These are phyloP conservation scores for Eonycteris spelaea DNA, from an alignment of 2,113 vertebrate species.

Conservation along the genomic window DNA sequence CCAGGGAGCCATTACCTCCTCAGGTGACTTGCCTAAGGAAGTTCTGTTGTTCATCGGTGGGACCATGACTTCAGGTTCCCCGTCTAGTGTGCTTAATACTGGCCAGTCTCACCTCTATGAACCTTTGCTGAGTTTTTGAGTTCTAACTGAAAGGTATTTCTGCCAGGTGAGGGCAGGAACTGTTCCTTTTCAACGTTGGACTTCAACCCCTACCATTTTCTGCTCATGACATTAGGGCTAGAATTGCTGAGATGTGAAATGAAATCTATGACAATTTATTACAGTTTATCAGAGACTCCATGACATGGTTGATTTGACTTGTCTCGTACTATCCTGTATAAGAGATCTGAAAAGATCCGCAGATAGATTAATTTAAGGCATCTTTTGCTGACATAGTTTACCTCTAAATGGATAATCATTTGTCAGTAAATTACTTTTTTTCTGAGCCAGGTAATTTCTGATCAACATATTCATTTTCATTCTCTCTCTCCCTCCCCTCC, in stretches of 20 bases:
- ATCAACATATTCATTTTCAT: slow-evolving; percentile 71
- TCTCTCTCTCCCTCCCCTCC: background rate
- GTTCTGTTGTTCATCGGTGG: background rate
- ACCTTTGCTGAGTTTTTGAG: background rate
- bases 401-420: slow-evolving; percentile 79
- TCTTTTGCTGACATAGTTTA: slow-evolving; percentile 74
- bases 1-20: background rate
- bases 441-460: slow-evolving; percentile 82
- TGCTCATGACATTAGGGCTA: slow-evolving; percentile 9
- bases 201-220: background rate
- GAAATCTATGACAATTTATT: slow-evolving; percentile 68
- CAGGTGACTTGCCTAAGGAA: background rate
- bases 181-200: background rate
- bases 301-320: slow-evolving; percentile 33
- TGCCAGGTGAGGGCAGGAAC: background rate
- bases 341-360: slow-evolving; percentile 76
- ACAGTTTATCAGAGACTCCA: slow-evolving; percentile 57
- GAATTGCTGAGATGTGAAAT: slow-evolving; percentile 63
- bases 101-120: background rate
- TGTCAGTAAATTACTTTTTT: slow-evolving; percentile 84
- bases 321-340: slow-evolving; percentile 40
- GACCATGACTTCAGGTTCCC: background rate
- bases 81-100: background rate
- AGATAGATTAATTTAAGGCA: slow-evolving; percentile 81
- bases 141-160: background rate